Evolutionary conservation across 2,797 vertebrate genomes (phyloP).

Genomic region (Channallabes apus): DNA sequence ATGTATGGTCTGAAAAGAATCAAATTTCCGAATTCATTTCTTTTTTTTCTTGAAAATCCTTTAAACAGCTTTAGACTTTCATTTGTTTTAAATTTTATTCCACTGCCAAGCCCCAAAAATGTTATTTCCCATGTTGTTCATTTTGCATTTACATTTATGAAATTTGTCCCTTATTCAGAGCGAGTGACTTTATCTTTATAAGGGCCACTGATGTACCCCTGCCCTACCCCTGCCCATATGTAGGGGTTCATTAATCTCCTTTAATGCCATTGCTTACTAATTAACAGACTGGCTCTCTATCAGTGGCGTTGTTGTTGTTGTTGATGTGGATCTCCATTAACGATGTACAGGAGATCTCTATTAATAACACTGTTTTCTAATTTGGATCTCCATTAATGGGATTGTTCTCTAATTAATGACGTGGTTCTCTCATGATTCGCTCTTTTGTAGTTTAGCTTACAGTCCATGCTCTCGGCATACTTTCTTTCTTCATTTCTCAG

Average conservation of each 20-base stretch:
- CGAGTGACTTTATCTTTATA: too few relatives aligned
- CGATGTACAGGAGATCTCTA: background rate
- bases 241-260: background rate
- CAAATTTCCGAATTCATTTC: too few relatives aligned
- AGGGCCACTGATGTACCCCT: too few relatives aligned
- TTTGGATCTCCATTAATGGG: background rate
- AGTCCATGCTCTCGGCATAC: background rate
- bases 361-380: background rate
- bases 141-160: too few relatives aligned
- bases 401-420: background rate
- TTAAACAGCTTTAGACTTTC: background rate
- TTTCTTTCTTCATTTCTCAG: too few relatives aligned
- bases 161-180: too few relatives aligned
- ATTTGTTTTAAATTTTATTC: background rate
- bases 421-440: background rate
- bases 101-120: background rate
- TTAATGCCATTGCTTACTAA: background rate
- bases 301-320: too few relatives aligned
- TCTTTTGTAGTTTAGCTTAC: background rate
- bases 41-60: background rate
- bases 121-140: background rate
- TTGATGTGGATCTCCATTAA: background rate
- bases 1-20: background rate
- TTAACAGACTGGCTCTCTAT: background rate
- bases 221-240: too few relatives aligned